phyloP scores from a whole-genome alignment of 1,140 invertebrate species.

The Tetramorium simillimum region DNA sequence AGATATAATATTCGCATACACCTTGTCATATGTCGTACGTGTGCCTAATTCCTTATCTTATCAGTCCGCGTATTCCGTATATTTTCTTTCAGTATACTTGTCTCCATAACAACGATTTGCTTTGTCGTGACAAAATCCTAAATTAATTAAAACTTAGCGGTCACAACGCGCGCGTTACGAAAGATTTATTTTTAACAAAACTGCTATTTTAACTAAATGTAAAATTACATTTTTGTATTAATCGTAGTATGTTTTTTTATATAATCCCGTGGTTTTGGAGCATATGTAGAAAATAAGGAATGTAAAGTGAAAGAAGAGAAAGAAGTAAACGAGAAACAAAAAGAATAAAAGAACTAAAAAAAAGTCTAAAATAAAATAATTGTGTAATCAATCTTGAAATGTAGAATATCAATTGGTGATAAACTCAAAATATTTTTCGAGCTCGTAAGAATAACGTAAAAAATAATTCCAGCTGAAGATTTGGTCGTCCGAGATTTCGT shows the following conservation, averaged over 20 bases:
- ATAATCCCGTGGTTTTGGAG: not conserved
- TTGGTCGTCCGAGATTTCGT: slow-evolving; percentile 5
- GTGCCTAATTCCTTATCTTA: not conserved
- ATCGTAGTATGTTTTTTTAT: no score
- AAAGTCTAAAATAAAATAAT: slow-evolving; percentile 23
- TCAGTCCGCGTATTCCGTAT: not conserved
- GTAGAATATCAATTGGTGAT: not conserved
- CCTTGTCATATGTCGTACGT: not conserved
- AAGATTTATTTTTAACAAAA: not conserved
- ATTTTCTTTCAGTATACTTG: not conserved
- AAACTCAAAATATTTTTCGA: not conserved
- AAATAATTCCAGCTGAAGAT: slow-evolving; percentile 7
- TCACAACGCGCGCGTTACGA: not conserved
- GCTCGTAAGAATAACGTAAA: not conserved
- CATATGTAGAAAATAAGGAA: slow-evolving; percentile 6
- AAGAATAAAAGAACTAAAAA: slow-evolving; percentile 32
- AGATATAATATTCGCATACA: slow-evolving; percentile 15
- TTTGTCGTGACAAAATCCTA: not conserved
- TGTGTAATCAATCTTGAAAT: not conserved
- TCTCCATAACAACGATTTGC: not conserved
- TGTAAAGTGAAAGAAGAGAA: slow-evolving; percentile 21
- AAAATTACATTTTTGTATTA: not conserved
- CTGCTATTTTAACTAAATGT: not conserved
- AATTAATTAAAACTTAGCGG: slow-evolving; percentile 12
- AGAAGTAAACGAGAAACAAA: slow-evolving; percentile 30